These are phyloP conservation scores for Xestoiulus laeticollis DNA, from an alignment of 2,888 invertebrate genomes.

Conservation along the genomic window DNA sequence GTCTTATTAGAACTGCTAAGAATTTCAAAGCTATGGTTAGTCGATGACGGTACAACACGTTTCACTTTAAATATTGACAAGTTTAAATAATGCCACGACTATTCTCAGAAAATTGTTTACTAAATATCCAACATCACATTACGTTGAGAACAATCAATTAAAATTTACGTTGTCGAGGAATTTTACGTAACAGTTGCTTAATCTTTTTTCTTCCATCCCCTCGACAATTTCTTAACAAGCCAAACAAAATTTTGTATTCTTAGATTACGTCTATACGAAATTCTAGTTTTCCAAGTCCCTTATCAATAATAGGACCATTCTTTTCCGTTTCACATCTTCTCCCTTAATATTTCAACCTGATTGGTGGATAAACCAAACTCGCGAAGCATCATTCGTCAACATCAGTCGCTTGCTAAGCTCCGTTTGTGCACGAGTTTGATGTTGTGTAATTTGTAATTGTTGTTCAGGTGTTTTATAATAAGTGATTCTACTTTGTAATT, in stretches of 20 bases:
- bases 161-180: too few species aligned
- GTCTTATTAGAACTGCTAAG: too few species aligned
- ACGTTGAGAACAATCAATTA: too few species aligned
- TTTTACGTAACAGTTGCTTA: too few species aligned
- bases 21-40: too few species aligned
- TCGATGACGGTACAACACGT: too few species aligned
- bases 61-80: too few species aligned
- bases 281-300: not conserved
- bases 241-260: not conserved
- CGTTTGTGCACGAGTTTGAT: constrained; percentile 39
- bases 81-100: too few species aligned
- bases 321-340: constrained; percentile 8
- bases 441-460: not conserved
- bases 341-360: constrained; percentile 4
- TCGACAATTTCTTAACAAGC: not conserved
- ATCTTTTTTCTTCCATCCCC: too few species aligned
- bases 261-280: not conserved
- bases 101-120: too few species aligned
- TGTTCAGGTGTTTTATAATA: not conserved
- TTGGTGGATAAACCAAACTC: constrained; percentile 49
- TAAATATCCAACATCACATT: too few species aligned
- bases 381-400: constrained; percentile 49
- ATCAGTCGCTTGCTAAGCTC: constrained; percentile 42
- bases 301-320: not conserved
- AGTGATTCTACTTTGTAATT: not conserved